Conservation (phyloP, 2,888 invertebrate species). For the Oeneis ivallda region DNA sequence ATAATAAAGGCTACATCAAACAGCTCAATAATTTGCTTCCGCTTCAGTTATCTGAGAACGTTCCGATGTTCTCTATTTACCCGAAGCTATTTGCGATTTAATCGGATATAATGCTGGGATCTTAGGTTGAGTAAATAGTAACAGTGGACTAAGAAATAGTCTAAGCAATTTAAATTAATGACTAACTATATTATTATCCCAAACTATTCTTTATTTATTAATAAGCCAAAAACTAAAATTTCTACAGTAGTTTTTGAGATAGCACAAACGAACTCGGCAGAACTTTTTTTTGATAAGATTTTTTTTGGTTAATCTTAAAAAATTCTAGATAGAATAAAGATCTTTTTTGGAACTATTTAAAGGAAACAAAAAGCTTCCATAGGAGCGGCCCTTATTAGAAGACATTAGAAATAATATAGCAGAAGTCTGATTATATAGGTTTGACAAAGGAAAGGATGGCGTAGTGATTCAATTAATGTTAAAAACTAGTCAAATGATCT, state of each 20-base stretch:
- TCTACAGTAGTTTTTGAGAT: too few relatives aligned
- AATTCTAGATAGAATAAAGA: too few relatives aligned
- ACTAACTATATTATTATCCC: too few relatives aligned
- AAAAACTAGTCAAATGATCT: neutral
- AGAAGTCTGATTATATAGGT: too few relatives aligned
- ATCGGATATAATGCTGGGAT: conserved; percentile 10
- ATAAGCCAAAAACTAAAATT: too few relatives aligned
- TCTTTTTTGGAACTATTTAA: too few relatives aligned
- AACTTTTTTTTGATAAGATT: neutral
- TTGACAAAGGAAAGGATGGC: too few relatives aligned
- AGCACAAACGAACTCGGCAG: neutral
- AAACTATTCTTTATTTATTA: too few relatives aligned
- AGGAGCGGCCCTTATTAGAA: too few relatives aligned
- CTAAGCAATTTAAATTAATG: neutral
- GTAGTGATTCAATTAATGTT: neutral
- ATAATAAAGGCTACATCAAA: neutral
- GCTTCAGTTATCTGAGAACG: conserved; percentile 3
- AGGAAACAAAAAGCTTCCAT: too few relatives aligned
- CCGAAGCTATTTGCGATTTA: conserved; percentile 2
- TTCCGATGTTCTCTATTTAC: conserved; percentile 1
- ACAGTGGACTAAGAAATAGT: neutral
- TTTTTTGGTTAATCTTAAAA: too few relatives aligned
- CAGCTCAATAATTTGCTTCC: conserved; percentile 6
- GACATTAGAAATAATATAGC: too few relatives aligned
- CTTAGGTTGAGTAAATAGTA: neutral